Percentiles rank a stretch among this genome's conserved stretches.
phyloP scores from a whole-genome alignment of 2,797 vertebrate species.

The Gymnothorax reevesii region DNA sequence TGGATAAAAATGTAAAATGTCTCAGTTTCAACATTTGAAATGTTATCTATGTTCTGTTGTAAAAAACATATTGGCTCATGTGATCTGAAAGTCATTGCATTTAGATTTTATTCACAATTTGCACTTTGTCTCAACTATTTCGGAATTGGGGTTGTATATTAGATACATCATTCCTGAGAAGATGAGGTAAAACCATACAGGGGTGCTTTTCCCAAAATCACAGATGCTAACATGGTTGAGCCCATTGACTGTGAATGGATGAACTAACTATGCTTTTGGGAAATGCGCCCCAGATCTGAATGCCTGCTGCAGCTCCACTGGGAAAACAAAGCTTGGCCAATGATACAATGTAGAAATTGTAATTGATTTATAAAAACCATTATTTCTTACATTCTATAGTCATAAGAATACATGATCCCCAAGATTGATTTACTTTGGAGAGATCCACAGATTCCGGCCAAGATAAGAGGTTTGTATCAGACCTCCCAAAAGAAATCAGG shows the following conservation, averaged over 20 bases:
- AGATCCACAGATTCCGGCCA: neutral
- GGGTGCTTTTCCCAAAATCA: no score
- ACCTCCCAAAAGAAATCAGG: neutral
- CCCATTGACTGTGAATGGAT: neutral
- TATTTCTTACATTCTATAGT: neutral
- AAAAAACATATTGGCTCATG: no score
- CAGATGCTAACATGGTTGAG: neutral
- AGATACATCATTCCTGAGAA: neutral
- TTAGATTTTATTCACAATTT: no score
- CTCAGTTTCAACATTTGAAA: no score
- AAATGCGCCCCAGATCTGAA: neutral
- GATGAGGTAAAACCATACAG: neutral
- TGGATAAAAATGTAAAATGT: no score
- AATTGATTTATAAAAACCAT: neutral
- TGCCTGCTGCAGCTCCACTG: neutral
- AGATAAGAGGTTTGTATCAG: neutral
- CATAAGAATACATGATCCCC: neutral
- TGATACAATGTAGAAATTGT: neutral
- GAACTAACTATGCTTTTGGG: no score
- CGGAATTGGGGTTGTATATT: no score
- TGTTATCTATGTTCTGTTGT: no score
- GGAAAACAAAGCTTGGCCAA: neutral
- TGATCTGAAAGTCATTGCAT: no score
- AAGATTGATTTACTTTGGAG: neutral
- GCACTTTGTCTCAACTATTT: no score